Conservation (phyloP, 2,797 vertebrate genomes). For the Myotis daubentonii region DNA sequence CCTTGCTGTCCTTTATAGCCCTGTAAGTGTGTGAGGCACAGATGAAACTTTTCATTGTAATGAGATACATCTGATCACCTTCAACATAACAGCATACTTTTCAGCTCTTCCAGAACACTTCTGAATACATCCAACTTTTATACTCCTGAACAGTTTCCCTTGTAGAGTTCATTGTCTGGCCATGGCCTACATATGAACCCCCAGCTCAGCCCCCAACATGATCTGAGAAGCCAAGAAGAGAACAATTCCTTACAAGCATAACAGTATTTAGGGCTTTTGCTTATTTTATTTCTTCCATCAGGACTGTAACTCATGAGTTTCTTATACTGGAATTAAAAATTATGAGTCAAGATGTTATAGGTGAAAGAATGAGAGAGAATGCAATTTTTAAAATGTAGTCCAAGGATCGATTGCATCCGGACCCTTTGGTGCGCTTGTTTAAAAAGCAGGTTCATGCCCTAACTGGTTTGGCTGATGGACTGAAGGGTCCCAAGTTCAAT, state of each 20-base stretch:
- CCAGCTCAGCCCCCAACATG: neutral
- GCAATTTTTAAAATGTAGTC: neutral
- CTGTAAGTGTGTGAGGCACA: neutral
- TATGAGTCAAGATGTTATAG: neutral
- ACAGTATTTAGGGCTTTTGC: neutral
- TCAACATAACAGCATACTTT: conserved; percentile 11
- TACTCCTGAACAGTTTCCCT: conserved; percentile 7
- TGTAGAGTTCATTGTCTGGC: conserved; percentile 42
- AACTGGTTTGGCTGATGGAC: no score
- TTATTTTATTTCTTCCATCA: conserved; percentile 29
- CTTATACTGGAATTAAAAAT: conserved; percentile 41
- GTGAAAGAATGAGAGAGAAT: neutral
- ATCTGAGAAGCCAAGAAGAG: conserved; percentile 30
- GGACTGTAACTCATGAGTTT: conserved; percentile 4
- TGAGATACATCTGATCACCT: neutral
- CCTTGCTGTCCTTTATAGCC: neutral
- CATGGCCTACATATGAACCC: conserved; percentile 34
- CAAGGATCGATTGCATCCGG: neutral
- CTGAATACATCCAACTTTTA: neutral
- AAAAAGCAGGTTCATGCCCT: neutral
- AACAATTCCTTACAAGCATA: conserved; percentile 11
- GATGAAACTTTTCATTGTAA: conserved; percentile 37
- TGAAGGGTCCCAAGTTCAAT: no score
- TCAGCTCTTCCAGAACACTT: conserved; percentile 3
- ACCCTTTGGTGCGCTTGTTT: neutral